phyloP scores from a whole-genome alignment of 1,140 invertebrate species.

The Drosophila busckii region DNA sequence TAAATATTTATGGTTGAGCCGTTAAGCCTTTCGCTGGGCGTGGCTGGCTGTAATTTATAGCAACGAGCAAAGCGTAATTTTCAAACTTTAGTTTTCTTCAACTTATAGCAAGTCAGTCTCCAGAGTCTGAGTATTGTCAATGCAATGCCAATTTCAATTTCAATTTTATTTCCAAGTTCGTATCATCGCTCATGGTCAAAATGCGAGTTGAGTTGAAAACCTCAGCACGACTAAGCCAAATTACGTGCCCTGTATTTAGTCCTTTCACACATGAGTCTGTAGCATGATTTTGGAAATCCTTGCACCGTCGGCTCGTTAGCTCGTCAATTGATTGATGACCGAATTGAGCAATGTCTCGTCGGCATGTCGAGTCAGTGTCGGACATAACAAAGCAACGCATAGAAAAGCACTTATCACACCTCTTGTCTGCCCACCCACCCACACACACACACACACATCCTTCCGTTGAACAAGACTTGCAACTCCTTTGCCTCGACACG shows the following conservation, averaged over 20 bases:
- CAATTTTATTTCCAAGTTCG: slow-evolving; percentile 19
- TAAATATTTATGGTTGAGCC: slow-evolving; percentile 71
- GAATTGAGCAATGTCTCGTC: slow-evolving; percentile 44
- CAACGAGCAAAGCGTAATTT: too few relatives aligned
- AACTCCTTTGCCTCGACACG: slow-evolving; percentile 13
- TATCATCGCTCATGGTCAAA: slow-evolving; percentile 59
- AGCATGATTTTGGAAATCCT: slow-evolving; percentile 1
- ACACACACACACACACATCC: background rate
- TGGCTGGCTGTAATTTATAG: slow-evolving; percentile 25
- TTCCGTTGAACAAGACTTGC: slow-evolving; percentile 2
- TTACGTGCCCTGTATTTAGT: slow-evolving; percentile 45
- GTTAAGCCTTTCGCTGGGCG: slow-evolving; percentile 24
- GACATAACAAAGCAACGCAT: slow-evolving; percentile 27
- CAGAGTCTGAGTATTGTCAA: too few relatives aligned
- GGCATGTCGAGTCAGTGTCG: slow-evolving; percentile 23
- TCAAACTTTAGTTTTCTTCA: too few relatives aligned
- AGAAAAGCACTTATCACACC: slow-evolving; percentile 68
- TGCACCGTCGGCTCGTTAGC: slow-evolving; percentile 52
- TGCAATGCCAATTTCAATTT: slow-evolving; percentile 21
- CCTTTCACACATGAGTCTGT: background rate
- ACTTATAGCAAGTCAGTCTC: too few relatives aligned
- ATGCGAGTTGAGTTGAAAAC: slow-evolving; percentile 35
- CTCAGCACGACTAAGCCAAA: slow-evolving; percentile 42
- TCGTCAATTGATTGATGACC: slow-evolving; percentile 67
- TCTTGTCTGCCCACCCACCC: slow-evolving; percentile 21